These are phyloP conservation scores for Myrmecobius fasciatus DNA, from an alignment of 2,113 vertebrate genomes.

Conservation along the genomic window DNA sequence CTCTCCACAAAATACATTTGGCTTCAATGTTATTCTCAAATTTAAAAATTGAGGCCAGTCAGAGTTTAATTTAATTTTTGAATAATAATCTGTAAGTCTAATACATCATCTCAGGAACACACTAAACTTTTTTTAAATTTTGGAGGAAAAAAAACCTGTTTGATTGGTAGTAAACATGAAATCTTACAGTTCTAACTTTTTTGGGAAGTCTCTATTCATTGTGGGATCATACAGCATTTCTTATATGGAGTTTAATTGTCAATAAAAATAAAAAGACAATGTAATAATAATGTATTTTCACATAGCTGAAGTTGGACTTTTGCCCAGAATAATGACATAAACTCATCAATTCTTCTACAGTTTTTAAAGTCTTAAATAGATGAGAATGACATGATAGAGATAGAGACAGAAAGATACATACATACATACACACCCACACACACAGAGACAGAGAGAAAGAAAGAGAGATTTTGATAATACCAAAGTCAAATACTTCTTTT, in stretches of 20 bases:
- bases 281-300: slow-evolving; percentile 50
- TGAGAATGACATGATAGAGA: no score
- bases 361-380: neutral
- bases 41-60: slow-evolving; percentile 37
- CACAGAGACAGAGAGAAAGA: no score
- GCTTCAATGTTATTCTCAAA: slow-evolving; percentile 18
- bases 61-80: slow-evolving; percentile 71
- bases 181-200: slow-evolving; percentile 36
- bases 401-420: no score
- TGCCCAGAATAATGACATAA: slow-evolving; percentile 52
- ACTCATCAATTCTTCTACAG: neutral
- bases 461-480: neutral
- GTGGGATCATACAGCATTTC: slow-evolving; percentile 41
- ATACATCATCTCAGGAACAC: slow-evolving; percentile 56
- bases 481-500: slow-evolving; percentile 14
- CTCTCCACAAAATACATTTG: slow-evolving; percentile 30
- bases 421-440: no score
- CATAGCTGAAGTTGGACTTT: slow-evolving; percentile 9
- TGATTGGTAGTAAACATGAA: slow-evolving; percentile 62
- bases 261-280: slow-evolving; percentile 22
- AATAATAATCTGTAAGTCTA: slow-evolving; percentile 61
- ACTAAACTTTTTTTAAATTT: slow-evolving; percentile 70
- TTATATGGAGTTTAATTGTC: slow-evolving; percentile 30
- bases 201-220: slow-evolving; percentile 37
- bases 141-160: slow-evolving; percentile 49